Conservation (phyloP, 2,888 invertebrate species). For the Tetrapedia diversipes region DNA sequence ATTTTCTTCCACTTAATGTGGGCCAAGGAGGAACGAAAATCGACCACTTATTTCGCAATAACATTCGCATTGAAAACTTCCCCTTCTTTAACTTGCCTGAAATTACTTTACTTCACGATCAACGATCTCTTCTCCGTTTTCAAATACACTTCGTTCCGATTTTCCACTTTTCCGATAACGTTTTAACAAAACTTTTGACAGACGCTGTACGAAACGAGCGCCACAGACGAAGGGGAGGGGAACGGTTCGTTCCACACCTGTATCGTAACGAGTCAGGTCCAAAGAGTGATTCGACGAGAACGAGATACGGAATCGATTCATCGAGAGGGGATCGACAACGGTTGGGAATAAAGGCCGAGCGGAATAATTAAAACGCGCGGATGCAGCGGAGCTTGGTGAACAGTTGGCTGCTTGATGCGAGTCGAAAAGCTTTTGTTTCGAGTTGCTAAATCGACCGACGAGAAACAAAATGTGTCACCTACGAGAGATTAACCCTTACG, state of each 20-base stretch:
- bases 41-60: no score
- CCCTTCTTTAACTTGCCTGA: not conserved
- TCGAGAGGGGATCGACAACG: slow-evolving; percentile 29
- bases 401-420: slow-evolving; percentile 10
- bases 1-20: not conserved
- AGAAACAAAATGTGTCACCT: not conserved
- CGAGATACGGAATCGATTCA: slow-evolving; percentile 30
- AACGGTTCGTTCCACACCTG: not conserved
- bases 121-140: not conserved
- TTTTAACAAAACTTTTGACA: slow-evolving; percentile 2
- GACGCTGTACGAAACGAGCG: not conserved
- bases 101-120: not conserved
- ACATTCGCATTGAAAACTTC: no score
- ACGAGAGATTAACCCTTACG: no score
- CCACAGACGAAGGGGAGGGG: no score
- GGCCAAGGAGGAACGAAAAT: no score
- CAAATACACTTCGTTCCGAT: not conserved
- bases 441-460: slow-evolving; percentile 4
- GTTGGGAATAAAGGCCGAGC: not conserved
- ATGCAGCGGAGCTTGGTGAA: slow-evolving; percentile 2
- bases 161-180: no score
- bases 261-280: not conserved
- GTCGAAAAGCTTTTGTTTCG: slow-evolving; percentile 40
- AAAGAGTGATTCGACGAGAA: slow-evolving; percentile 16
- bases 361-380: slow-evolving; percentile 38